These are phyloP conservation scores for Zalophus californianus DNA, from an alignment of 2,797 vertebrate genomes.

Conservation along the genomic window DNA sequence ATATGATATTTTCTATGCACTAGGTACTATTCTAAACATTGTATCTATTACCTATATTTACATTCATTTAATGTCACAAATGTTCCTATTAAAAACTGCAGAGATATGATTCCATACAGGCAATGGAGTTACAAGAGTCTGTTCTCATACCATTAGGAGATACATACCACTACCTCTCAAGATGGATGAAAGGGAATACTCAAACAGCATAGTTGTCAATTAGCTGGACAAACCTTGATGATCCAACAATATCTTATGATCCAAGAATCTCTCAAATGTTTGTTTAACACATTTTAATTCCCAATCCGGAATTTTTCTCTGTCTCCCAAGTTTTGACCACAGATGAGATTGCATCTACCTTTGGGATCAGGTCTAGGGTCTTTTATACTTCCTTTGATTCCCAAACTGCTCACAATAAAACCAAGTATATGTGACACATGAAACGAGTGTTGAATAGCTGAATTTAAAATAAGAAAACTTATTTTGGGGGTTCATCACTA, in stretches of 20 bases:
- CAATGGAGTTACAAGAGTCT: background rate
- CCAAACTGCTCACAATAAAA: background rate
- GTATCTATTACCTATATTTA: background rate
- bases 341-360: background rate
- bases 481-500: background rate
- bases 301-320: background rate
- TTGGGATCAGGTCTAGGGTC: background rate
- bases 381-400: background rate
- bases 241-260: background rate
- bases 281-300: background rate
- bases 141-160: background rate
- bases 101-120: background rate
- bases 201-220: background rate
- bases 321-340: background rate
- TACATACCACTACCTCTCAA: background rate
- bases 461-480: conserved; percentile 27
- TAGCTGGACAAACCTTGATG: background rate
- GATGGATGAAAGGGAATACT: background rate
- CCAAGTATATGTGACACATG: background rate
- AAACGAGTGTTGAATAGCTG: background rate
- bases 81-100: background rate
- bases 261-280: background rate
- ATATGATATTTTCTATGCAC: background rate
- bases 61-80: conserved; percentile 7
- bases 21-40: background rate